Percentiles rank a stretch among this genome's conserved stretches.
Evolutionary conservation across 2,888 invertebrate species (phyloP).

Genomic region (Apomyelois bistriatella): DNA sequence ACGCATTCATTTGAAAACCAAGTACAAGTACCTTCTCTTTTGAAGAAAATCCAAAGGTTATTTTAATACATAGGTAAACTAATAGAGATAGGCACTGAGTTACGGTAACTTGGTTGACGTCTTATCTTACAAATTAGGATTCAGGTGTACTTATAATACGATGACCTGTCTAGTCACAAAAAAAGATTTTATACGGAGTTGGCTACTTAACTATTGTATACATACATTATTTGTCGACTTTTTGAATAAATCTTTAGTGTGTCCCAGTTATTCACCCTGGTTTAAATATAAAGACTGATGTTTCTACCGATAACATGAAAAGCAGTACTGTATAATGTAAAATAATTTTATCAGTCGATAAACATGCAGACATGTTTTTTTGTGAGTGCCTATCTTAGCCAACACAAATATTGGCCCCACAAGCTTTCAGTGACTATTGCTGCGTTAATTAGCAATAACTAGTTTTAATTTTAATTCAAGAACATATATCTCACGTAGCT

Average conservation of each 20-base stretch:
- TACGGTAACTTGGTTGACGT: constrained; percentile 28
- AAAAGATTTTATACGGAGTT: constrained; percentile 21
- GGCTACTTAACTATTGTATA: constrained; percentile 19
- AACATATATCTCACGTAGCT: too few species aligned
- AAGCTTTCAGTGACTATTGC: constrained; percentile 38
- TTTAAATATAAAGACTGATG: not conserved
- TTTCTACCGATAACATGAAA: too few species aligned
- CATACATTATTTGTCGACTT: not conserved
- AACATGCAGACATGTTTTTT: constrained; percentile 17
- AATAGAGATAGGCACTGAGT: constrained; percentile 46
- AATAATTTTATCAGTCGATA: constrained; percentile 31
- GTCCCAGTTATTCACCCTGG: not conserved
- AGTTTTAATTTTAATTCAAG: constrained; percentile 33
- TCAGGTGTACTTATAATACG: constrained; percentile 47
- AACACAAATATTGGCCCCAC: constrained; percentile 41
- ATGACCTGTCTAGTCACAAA: constrained; percentile 58
- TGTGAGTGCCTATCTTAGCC: constrained; percentile 37
- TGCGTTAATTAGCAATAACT: constrained; percentile 55
- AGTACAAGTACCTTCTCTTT: not conserved
- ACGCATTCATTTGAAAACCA: constrained; percentile 5
- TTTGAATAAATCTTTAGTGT: not conserved
- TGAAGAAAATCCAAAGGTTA: constrained; percentile 16
- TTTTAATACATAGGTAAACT: constrained; percentile 15
- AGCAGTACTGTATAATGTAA: too few species aligned
- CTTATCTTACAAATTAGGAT: constrained; percentile 27